These are phyloP conservation scores for Sphenopsis melanotis DNA, from an alignment of 2,797 vertebrate species.

Conservation along the genomic window DNA sequence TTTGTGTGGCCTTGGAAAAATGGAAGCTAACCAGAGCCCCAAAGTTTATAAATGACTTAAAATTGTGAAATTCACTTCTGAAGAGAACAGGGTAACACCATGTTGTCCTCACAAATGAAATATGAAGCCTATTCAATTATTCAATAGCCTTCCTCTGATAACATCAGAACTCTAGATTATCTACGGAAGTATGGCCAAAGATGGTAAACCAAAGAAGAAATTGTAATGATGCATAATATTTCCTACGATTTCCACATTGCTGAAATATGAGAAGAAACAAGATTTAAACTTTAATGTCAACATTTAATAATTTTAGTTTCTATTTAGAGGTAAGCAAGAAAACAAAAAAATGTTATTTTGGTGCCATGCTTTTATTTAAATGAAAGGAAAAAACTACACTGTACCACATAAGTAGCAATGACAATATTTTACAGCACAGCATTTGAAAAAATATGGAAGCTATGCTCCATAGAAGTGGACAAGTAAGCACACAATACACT, in stretches of 20 bases:
- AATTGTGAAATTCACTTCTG: neutral
- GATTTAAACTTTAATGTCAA: neutral
- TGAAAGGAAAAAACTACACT: constrained; percentile 73
- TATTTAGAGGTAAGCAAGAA: constrained; percentile 1
- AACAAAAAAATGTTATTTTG: constrained; percentile 40
- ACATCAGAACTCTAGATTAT: neutral
- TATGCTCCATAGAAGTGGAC: constrained; percentile 74
- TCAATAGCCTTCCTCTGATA: neutral
- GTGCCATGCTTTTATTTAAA: constrained; percentile 83
- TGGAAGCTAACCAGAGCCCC: neutral
- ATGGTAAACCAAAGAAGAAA: neutral
- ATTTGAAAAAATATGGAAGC: constrained; percentile 77
- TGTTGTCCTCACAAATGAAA: neutral
- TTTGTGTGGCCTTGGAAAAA: neutral
- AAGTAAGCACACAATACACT: constrained; percentile 79
- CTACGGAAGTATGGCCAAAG: neutral
- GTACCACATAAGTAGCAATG: constrained; percentile 77
- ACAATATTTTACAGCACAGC: constrained; percentile 84
- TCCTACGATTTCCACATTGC: neutral
- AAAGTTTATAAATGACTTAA: neutral
- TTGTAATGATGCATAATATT: neutral
- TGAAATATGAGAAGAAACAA: neutral
- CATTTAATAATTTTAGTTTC: neutral
- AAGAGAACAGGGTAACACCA: neutral
- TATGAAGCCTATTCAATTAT: neutral